Base-by-base conservation (phyloP, 1,140 invertebrate species). In the Chelonus insularis region DNA sequence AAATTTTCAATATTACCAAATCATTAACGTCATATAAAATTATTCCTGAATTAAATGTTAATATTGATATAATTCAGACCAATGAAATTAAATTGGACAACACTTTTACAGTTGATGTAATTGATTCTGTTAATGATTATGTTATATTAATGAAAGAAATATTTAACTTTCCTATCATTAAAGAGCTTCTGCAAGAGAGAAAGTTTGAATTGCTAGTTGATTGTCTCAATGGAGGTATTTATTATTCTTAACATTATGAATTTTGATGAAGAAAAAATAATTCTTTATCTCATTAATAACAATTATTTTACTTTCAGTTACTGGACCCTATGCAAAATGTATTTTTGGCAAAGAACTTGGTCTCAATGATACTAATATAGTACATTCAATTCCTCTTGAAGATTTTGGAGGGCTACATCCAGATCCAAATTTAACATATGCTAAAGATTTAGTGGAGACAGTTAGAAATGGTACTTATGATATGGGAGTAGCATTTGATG, bases 401-500 rank as follows among this genome's bases (percentile, higher is more conserved):
- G 97, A 99, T 83, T 99, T 99, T 82, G 97, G 97, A 16, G 96
- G 96, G 25, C 85, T 91, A 47, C 97, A 99, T 83, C 98, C 98
- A 0, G 98, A 99, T 85, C 98, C 98, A 16, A 99, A 99, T 85
- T 84, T 99, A 29, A 99, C 97, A 0, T 98, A 98, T 82, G 95
- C 95, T 11, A 89, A 88, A 45, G 89, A 93, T 74, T 86, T 99
- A 29, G 95, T 97, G 0, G 81, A 89, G 37, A 83, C 86, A 2
- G 85, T 97, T 51, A 86, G 88, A 70, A 84, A 87, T 67, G 91
- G 92, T 1, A 87, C 90, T 52, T 93, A 93, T 75, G 94, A 96
- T 78, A 92, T 99, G 73, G 98, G 97, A 34, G 96, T 95, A 32
- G 98, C 98, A 48, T 99, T 99, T 81, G 98, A 99, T 85, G 97